Conservation (phyloP, 2,113 vertebrate species). For the Phyllopteryx taeniolatus region DNA sequence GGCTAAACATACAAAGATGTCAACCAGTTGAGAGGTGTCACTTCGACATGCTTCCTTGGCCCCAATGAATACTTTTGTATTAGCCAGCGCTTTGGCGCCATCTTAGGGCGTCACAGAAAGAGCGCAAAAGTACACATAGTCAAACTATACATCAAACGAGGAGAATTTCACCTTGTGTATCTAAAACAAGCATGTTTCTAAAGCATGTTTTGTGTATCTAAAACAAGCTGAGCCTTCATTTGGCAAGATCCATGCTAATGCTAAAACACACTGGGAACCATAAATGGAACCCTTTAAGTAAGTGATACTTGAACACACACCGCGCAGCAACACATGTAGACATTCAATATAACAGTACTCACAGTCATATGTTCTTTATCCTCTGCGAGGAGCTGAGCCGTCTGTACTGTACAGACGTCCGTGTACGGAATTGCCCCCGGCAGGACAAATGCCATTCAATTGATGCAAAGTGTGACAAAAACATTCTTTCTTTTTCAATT, state of each 20-base stretch:
- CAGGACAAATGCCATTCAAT: too few species aligned
- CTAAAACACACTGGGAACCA: background rate
- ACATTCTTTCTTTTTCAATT: too few species aligned
- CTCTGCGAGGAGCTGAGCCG: background rate
- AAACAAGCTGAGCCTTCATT: background rate
- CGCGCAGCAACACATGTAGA: background rate
- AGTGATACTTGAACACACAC: background rate
- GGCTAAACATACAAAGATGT: too few species aligned
- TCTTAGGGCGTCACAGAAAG: too few species aligned
- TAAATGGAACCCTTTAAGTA: background rate
- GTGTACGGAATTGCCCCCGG: background rate
- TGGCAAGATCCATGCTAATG: background rate
- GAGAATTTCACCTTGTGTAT: background rate
- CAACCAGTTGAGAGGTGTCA: too few species aligned
- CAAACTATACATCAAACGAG: background rate
- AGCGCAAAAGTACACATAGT: background rate
- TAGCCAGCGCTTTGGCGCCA: too few species aligned
- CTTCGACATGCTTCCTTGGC: too few species aligned
- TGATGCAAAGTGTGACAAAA: too few species aligned
- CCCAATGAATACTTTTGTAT: too few species aligned
- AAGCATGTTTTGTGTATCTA: background rate
- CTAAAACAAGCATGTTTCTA: background rate
- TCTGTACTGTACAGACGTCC: background rate
- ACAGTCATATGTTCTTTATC: background rate
- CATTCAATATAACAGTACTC: background rate